Percentiles rank a stretch among this genome's conserved stretches.
These are phyloP conservation scores for Papilio elwesi DNA, from an alignment of 2,888 invertebrate genomes.

Conservation along the genomic window DNA sequence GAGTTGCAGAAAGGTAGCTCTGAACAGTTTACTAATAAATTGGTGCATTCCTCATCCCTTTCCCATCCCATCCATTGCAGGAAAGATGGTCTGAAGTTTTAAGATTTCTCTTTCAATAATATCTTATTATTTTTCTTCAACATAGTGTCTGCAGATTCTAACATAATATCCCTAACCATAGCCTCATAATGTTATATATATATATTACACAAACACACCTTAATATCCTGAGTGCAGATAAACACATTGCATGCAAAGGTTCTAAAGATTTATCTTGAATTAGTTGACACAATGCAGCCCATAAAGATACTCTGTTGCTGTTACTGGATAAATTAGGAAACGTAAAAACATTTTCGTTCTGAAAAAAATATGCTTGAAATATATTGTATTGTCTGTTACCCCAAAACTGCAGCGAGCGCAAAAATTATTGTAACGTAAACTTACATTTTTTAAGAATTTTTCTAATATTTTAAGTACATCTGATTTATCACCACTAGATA, in stretches of 20 bases:
- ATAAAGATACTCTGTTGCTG: slow-evolving; percentile 82
- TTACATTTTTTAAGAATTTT: slow-evolving; percentile 65
- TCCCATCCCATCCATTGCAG: too few relatives aligned
- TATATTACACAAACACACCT: slow-evolving; percentile 78
- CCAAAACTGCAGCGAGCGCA: not conserved
- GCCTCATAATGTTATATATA: slow-evolving; percentile 6
- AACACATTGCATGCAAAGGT: slow-evolving; percentile 80
- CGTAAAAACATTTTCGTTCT: slow-evolving; percentile 81
- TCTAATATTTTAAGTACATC: slow-evolving; percentile 59
- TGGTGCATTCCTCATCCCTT: too few relatives aligned
- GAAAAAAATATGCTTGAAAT: slow-evolving; percentile 50
- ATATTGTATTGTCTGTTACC: not conserved
- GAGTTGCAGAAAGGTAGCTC: too few relatives aligned
- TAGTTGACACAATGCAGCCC: slow-evolving; percentile 85
- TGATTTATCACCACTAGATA: slow-evolving; percentile 56
- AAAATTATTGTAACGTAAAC: slow-evolving; percentile 40
- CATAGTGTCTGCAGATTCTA: slow-evolving; percentile 15
- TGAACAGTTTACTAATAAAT: too few relatives aligned
- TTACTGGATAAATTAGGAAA: slow-evolving; percentile 85
- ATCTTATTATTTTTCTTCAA: not conserved
- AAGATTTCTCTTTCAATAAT: too few relatives aligned
- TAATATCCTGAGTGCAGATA: slow-evolving; percentile 86
- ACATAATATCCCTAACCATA: too few relatives aligned
- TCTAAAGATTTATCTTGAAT: slow-evolving; percentile 78
- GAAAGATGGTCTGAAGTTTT: too few relatives aligned